These are phyloP conservation scores for Hypsopygia costalis DNA, from an alignment of 2,888 invertebrate species.

Conservation along the genomic window DNA sequence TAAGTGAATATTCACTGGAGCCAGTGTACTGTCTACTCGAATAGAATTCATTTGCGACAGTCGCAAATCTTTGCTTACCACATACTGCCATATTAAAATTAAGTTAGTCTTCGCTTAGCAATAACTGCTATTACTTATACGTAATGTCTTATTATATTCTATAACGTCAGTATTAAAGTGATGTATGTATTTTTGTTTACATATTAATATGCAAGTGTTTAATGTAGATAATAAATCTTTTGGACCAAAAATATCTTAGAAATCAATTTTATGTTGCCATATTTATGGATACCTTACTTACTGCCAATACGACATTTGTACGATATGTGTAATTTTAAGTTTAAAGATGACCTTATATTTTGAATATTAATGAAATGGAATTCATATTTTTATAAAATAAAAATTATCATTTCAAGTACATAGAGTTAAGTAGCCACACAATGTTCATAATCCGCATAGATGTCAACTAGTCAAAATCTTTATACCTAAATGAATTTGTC, in stretches of 20 bases:
- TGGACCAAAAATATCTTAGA: constrained; percentile 77
- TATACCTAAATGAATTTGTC: constrained; percentile 1
- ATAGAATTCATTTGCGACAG: constrained; percentile 48
- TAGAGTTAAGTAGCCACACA: constrained; percentile 7
- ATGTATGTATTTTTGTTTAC: constrained; percentile 69
- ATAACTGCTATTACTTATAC: constrained; percentile 29
- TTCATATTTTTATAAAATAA: constrained; percentile 62
- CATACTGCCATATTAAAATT: constrained; percentile 77
- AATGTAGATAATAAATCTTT: constrained; percentile 55
- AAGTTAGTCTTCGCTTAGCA: constrained; percentile 67
- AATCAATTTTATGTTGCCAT: constrained; percentile 78
- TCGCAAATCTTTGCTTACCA: constrained; percentile 53
- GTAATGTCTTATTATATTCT: constrained; percentile 54
- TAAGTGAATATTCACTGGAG: constrained; percentile 27
- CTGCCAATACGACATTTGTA: constrained; percentile 75
- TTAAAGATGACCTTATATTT: constrained; percentile 20
- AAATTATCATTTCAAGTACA: constrained; percentile 22
- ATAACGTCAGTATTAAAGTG: constrained; percentile 76
- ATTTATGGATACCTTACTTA: constrained; percentile 48
- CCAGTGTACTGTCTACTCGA: constrained; percentile 34
- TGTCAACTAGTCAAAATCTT: constrained; percentile 9
- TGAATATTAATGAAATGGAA: constrained; percentile 26
- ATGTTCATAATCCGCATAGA: constrained; percentile 25
- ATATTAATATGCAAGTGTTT: constrained; percentile 56
- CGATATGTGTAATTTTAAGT: constrained; percentile 36